Evolutionary conservation across 1,140 invertebrate genomes (phyloP).

Genomic region (Leptestheria dahalacensis): DNA sequence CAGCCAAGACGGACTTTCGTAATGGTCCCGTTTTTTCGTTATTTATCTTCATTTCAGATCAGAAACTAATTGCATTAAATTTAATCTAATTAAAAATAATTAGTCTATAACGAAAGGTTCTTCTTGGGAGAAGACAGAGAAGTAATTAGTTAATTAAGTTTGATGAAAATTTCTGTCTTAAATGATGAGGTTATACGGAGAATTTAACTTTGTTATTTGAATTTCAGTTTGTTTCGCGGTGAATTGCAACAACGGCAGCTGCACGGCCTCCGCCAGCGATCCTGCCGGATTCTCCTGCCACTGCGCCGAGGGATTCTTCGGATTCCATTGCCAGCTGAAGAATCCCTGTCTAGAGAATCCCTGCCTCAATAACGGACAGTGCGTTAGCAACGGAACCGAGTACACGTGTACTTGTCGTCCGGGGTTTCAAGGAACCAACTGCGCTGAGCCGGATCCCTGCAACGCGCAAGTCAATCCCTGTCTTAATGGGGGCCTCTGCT

Average conservation of each 20-base stretch:
- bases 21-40: background rate
- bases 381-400: conserved; percentile 15
- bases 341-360: conserved; percentile 23
- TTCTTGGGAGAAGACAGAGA: no score
- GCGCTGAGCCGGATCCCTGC: background rate
- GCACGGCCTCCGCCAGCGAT: background rate
- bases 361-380: conserved; percentile 23
- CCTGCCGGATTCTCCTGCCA: conserved; percentile 8
- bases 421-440: conserved; percentile 17
- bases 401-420: conserved; percentile 19
- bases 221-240: background rate
- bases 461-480: background rate
- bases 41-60: background rate
- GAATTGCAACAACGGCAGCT: background rate
- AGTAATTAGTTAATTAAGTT: background rate
- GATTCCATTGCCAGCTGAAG: conserved; percentile 22
- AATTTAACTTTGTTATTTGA: background rate
- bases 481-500: background rate
- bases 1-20: background rate
- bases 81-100: no score
- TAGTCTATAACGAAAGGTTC: no score
- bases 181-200: background rate
- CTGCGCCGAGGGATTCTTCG: conserved; percentile 23
- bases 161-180: background rate
- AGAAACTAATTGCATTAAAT: background rate